Base-by-base conservation (phyloP, 2,888 invertebrate species). In the Cabera pusaria region DNA sequence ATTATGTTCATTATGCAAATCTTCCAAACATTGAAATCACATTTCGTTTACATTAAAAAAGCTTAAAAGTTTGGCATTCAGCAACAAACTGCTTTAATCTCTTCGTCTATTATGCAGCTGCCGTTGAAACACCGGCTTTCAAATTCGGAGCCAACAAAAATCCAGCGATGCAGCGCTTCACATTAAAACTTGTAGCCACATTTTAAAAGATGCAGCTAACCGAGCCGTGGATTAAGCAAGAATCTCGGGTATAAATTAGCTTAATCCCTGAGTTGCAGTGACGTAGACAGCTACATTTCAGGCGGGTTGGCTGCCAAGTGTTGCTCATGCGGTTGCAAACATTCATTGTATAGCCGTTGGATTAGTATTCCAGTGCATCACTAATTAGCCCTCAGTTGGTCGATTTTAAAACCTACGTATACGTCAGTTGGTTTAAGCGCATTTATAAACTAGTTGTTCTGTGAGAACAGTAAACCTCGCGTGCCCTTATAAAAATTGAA, bases 191-290 rank as follows among this genome's bases (percentile, higher is more conserved):
- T 32, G 2, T 10, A 22, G 14, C 14, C 19, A 8, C 18, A 31
- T 42, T 29, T 26, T 31, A 42, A 36, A 32, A 42, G 23, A 33
- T 37, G 36, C 24, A 23, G 33, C 19, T 20, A 24, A 6, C 24
- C 16, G 6, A 14, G 26, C 32, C 34, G 9, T 24, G 52, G 59
- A 64, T 71, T 67, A 66, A 49, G 41, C 42, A 38, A 63, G 63
- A 65, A n/a, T 62, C 58, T 34, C 7, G 10, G 32, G 45, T 46
- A 68, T 73, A 74, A 68, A 72, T 75, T 72, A 65, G 34, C 46
- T 21, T 42, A 56, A 64, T 64, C 68, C 56, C 45, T 24, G 22
- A 20, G 23, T 16, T 27, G 23, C 22, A 42, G 35, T 49, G 52
- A 57, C 54, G 49, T 44, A 49, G 52, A 55, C 56, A 43, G 51